phyloP scores from a whole-genome alignment of 64 coral and sea anemone species.

The Cladopsammia gracilis region DNA sequence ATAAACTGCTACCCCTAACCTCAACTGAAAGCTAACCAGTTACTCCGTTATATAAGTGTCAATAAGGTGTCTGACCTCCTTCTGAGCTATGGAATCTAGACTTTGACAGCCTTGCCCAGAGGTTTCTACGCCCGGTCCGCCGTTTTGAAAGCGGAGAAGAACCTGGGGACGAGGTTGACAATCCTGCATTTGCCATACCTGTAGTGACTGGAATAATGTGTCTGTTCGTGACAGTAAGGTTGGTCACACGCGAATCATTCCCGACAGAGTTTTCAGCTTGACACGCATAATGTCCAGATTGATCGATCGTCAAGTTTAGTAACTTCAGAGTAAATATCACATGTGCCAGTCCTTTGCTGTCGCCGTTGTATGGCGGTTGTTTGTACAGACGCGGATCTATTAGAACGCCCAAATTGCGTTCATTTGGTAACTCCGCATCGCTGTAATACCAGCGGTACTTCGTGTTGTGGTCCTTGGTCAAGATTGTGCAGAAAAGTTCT shows the following conservation, averaged over 20 bases:
- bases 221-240: not conserved
- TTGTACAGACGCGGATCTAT: slow-evolving; percentile 6
- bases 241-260: not conserved
- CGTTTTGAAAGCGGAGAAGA: no score
- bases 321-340: not conserved
- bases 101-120: no score
- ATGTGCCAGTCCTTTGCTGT: not conserved
- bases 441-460: slow-evolving; percentile 9
- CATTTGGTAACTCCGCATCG: not conserved
- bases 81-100: no score
- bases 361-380: not conserved
- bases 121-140: no score
- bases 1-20: no score
- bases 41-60: no score
- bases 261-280: slow-evolving; percentile 5
- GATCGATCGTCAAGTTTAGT: not conserved
- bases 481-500: not conserved
- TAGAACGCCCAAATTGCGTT: not conserved
- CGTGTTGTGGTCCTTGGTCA: not conserved
- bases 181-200: not conserved
- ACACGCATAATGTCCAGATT: slow-evolving; percentile 48
- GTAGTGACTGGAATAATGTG: not conserved
- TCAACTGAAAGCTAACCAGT: no score
- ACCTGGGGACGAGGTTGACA: no score
- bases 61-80: no score